Evolutionary conservation across 2,797 vertebrate species (phyloP).

Genomic region (Sebastes vulpes): DNA sequence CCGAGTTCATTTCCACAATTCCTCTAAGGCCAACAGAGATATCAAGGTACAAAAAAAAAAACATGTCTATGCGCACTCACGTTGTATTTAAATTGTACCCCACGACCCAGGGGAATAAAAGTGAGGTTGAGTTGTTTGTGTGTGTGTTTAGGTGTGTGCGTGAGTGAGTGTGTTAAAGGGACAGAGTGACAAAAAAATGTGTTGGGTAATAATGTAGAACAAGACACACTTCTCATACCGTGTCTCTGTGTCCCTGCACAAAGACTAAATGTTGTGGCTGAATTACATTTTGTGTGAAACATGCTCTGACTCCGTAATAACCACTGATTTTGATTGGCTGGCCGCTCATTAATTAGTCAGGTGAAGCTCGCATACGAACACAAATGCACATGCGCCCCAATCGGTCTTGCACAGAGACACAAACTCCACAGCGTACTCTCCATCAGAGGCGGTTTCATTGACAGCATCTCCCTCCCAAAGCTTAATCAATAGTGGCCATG

Average conservation of each 20-base stretch:
- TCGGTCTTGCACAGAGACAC: background rate
- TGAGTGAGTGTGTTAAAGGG: background rate
- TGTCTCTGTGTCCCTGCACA: background rate
- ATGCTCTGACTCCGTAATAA: background rate
- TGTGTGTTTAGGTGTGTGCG: background rate
- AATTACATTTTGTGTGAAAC: background rate
- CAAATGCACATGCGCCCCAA: background rate
- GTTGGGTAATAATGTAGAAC: constrained; percentile 20
- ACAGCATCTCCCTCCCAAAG: constrained; percentile 46
- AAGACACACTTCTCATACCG: constrained; percentile 18
- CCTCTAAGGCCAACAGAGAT: constrained; percentile 53
- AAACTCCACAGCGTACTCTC: constrained; percentile 18
- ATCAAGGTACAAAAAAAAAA: constrained; percentile 38
- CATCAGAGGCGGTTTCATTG: constrained; percentile 50
- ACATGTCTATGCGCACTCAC: constrained; percentile 9
- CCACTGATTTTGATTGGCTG: background rate
- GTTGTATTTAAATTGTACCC: constrained; percentile 46
- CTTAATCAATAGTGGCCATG: constrained; percentile 69
- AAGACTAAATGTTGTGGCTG: background rate
- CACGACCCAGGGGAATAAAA: constrained; percentile 22
- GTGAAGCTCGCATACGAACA: background rate
- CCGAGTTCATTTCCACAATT: constrained; percentile 66
- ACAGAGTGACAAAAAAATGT: constrained; percentile 34
- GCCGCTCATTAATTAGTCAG: background rate
- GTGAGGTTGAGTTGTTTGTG: constrained; percentile 19